Percentiles rank a stretch among this genome's conserved stretches.
Evolutionary conservation across 2,113 vertebrate genomes (phyloP).

Genomic region (Nothoprocta perdicaria): DNA sequence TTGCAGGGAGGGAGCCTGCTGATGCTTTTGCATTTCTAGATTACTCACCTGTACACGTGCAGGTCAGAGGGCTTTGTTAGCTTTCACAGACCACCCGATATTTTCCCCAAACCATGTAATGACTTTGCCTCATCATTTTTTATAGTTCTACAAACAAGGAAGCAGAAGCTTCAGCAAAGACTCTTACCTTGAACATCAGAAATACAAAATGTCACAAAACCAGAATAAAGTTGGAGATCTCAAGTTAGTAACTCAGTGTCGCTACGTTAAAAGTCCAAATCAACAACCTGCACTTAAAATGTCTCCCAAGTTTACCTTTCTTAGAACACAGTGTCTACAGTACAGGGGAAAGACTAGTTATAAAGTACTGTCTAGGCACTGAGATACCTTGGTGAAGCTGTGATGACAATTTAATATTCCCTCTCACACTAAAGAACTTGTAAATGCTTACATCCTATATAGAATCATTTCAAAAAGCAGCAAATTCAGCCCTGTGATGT

Average conservation of each 20-base stretch:
- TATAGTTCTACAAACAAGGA: neutral
- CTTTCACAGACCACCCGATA: neutral
- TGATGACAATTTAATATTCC: neutral
- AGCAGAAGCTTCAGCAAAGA: neutral
- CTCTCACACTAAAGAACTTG: neutral
- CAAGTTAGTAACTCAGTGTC: rapidly evolving
- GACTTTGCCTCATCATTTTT: neutral
- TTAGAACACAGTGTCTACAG: neutral
- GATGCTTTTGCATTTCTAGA: neutral
- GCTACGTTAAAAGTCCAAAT: neutral
- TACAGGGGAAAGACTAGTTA: constrained; percentile 20
- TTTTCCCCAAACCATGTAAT: neutral
- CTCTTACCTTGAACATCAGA: neutral
- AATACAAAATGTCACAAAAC: neutral
- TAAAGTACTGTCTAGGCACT: neutral
- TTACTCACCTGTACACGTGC: neutral
- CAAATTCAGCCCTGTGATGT: neutral
- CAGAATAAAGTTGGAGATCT: neutral
- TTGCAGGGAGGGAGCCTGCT: neutral
- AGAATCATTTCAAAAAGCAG: neutral
- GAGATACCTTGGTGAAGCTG: constrained; percentile 13
- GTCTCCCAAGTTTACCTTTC: constrained; percentile 13
- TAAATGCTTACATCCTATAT: neutral
- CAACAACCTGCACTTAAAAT: neutral
- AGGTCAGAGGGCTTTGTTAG: neutral